Evolutionary conservation across 2,888 invertebrate species (phyloP).

Genomic region (Shargacucullia verbasci): DNA sequence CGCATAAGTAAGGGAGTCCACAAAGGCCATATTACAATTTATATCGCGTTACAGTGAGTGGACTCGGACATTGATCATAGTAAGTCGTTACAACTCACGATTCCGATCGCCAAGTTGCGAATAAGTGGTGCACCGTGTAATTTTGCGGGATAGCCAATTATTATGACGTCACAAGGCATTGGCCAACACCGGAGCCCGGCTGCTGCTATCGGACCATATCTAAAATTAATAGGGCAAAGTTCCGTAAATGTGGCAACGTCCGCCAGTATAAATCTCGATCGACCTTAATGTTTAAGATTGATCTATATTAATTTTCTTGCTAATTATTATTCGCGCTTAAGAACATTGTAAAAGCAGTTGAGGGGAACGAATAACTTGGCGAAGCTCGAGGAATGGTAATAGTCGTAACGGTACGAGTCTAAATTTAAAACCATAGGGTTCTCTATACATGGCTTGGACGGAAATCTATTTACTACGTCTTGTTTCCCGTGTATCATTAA

Average conservation of each 20-base stretch:
- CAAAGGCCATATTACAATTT: conserved; percentile 39
- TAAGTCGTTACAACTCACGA: conserved; percentile 49
- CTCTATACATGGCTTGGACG: conserved; percentile 27
- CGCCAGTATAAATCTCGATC: conserved; percentile 39
- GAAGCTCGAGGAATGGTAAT: conserved; percentile 28
- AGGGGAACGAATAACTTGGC: conserved; percentile 20
- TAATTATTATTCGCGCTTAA: conserved; percentile 24
- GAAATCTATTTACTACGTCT: conserved; percentile 29
- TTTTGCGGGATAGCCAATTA: conserved; percentile 63
- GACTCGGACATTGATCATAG: conserved; percentile 44
- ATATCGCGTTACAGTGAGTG: conserved; percentile 42
- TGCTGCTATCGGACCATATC: conserved; percentile 61
- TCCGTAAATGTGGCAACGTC: conserved; percentile 67
- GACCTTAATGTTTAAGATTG: conserved; percentile 44
- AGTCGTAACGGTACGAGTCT: conserved; percentile 16
- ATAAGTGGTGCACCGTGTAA: conserved; percentile 60
- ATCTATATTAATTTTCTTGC: conserved; percentile 41
- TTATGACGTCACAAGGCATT: conserved; percentile 62
- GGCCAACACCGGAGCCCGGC: conserved; percentile 47
- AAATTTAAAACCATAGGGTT: conserved; percentile 28
- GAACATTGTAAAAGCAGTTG: background rate
- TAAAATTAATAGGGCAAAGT: conserved; percentile 71
- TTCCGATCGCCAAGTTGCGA: conserved; percentile 54
- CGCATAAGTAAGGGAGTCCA: conserved; percentile 36
- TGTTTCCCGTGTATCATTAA: conserved; percentile 25